Conservation (phyloP, 2,888 invertebrate genomes). For the Plebejus melissa region DNA sequence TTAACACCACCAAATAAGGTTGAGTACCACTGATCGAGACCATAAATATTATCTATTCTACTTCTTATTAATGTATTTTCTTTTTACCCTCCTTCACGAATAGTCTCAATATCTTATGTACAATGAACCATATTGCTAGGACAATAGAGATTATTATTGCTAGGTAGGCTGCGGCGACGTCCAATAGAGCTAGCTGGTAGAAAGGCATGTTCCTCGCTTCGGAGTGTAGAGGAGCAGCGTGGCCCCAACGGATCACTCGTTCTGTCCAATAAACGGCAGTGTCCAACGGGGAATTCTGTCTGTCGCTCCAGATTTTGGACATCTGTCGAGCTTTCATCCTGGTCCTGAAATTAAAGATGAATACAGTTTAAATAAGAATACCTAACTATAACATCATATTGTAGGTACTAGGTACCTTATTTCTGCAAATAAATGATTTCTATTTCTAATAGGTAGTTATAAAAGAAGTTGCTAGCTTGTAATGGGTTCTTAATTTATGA, state of each 20-base stretch:
- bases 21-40: background rate
- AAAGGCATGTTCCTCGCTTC: constrained; percentile 52
- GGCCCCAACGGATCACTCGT: constrained; percentile 71
- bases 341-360: constrained; percentile 53
- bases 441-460: too few species aligned
- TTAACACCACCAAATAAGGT: background rate
- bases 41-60: background rate
- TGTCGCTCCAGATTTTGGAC: constrained; percentile 74
- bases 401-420: too few species aligned
- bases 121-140: constrained; percentile 44
- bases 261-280: constrained; percentile 80
- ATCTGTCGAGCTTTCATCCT: constrained; percentile 60
- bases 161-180: constrained; percentile 53
- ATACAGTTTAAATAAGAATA: background rate
- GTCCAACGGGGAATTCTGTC: constrained; percentile 71
- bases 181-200: constrained; percentile 55
- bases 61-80: constrained; percentile 55
- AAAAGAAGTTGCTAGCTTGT: too few species aligned
- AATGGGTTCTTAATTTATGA: too few species aligned
- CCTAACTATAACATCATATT: too few species aligned
- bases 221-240: constrained; percentile 53
- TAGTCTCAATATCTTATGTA: constrained; percentile 47
- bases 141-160: constrained; percentile 44
- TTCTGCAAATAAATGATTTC: too few species aligned
- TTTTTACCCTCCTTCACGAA: constrained; percentile 52